Evolutionary conservation across 1,140 invertebrate genomes (phyloP), one percentile per base, ranked within the genome.

Genomic region (Mesaphorura yosii): DNA sequence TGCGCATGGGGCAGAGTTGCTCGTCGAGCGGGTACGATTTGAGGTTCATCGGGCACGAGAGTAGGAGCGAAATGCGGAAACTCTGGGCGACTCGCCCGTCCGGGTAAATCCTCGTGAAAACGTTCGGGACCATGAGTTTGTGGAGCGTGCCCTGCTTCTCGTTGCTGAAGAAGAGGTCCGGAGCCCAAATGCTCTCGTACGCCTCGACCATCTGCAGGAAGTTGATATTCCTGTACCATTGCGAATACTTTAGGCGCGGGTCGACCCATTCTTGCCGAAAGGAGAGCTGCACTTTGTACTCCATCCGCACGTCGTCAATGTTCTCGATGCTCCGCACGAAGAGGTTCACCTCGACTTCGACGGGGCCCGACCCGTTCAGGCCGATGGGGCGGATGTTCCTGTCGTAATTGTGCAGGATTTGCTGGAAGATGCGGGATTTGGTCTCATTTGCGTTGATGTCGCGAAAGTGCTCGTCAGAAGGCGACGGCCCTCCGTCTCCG

Each of bases 231-330:
- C 66, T 51, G 51, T 28, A 10, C 49, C 38, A 15, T 20, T 37
- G 26, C 15, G 3, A 4, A 22, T 44, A 53, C 7, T 23, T 37
- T 12, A 46, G 41, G 20, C 51, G 25, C 4, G 12, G 15, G 25
- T 53, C 51, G 2, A 48, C 7, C 51, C 51, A 53, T 44, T 42
- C 39, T 29, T 46, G 22, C 15, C 51, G 46, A 12, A 29, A 26
- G 2, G 51, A 46, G 22, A 53, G 19, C 34, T 53, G 51, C 3
- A 37, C 29, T 6, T 5, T 38, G 29, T 46, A 53, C 23, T 53
- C 51, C 89, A 93, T 93, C 76, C 91, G 92, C 74, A 90, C 89
- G 80, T 93, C 89, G 80, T 89, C 90, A 77, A 93, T 93, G 71
- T 88, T 91, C 68, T 85, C 86, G 72, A 93, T 91, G 79, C 84